Percentiles rank a stretch among this genome's conserved stretches.
Evolutionary conservation across 2,888 invertebrate species (phyloP).

Genomic region (Synergus umbraculus): DNA sequence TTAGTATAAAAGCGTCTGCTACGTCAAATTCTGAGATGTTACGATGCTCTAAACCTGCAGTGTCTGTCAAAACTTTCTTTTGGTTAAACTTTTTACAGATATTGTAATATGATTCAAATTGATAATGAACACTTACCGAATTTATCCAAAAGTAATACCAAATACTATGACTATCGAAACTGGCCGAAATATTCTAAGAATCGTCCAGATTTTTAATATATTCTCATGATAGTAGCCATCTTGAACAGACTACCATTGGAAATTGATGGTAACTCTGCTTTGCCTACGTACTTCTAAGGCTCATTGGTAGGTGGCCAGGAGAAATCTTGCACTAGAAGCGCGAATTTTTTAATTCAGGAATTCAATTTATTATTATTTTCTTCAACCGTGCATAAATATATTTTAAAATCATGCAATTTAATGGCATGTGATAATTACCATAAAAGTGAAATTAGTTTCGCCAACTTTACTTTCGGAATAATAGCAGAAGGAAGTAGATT

Average conservation of each 20-base stretch:
- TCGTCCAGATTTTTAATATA: slow-evolving; percentile 60
- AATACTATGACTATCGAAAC: slow-evolving; percentile 57
- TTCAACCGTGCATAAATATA: too few species aligned
- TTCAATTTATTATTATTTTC: too few species aligned
- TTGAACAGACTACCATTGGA: slow-evolving; percentile 50
- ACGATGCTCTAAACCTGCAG: slow-evolving; percentile 44
- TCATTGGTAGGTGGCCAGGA: too few species aligned
- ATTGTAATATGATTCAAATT: neutral
- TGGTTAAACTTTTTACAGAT: neutral
- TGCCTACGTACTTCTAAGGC: too few species aligned
- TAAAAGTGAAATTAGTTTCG: too few species aligned
- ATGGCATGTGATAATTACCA: too few species aligned
- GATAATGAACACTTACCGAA: slow-evolving; percentile 57
- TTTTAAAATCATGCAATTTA: too few species aligned
- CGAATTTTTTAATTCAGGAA: too few species aligned
- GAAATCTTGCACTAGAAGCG: too few species aligned
- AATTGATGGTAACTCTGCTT: too few species aligned
- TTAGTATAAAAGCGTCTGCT: slow-evolving; percentile 68
- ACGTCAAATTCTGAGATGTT: slow-evolving; percentile 66
- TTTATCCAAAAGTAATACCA: slow-evolving; percentile 58
- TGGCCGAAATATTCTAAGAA: slow-evolving; percentile 64
- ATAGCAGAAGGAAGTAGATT: too few species aligned
- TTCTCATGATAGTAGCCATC: slow-evolving; percentile 65
- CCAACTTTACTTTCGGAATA: too few species aligned
- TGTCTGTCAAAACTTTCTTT: neutral